Evolutionary conservation across 2,888 invertebrate species (phyloP).

Genomic region (Cantharis nigra): DNA sequence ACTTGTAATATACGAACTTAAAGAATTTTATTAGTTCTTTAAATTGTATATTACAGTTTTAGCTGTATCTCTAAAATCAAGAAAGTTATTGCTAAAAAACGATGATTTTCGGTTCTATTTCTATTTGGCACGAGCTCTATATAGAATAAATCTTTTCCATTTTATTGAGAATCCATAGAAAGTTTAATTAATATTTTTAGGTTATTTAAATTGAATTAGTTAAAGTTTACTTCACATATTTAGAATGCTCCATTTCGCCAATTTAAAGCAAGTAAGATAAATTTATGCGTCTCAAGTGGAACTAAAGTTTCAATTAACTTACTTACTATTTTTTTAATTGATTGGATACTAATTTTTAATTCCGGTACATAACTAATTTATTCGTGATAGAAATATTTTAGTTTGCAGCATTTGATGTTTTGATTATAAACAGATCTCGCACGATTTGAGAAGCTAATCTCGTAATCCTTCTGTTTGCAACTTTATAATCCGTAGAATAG

Average conservation of each 20-base stretch:
- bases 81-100: no score
- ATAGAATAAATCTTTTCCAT: not conserved
- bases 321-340: not conserved
- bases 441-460: not conserved
- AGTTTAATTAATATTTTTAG: not conserved
- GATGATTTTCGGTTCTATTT: no score
- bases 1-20: no score
- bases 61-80: no score
- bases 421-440: not conserved
- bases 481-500: not conserved
- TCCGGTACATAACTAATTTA: not conserved
- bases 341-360: not conserved
- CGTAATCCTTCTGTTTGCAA: not conserved
- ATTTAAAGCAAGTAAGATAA: not conserved
- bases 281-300: not conserved
- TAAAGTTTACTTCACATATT: not conserved
- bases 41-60: no score
- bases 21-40: no score
- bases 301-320: not conserved
- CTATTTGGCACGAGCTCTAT: no score
- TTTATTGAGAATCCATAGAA: not conserved
- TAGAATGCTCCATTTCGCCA: not conserved
- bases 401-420: not conserved
- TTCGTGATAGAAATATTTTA: not conserved
- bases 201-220: not conserved